Base-by-base conservation (phyloP, 92 coral and sea anemone genomes). In the Zoanthus solanderi region DNA sequence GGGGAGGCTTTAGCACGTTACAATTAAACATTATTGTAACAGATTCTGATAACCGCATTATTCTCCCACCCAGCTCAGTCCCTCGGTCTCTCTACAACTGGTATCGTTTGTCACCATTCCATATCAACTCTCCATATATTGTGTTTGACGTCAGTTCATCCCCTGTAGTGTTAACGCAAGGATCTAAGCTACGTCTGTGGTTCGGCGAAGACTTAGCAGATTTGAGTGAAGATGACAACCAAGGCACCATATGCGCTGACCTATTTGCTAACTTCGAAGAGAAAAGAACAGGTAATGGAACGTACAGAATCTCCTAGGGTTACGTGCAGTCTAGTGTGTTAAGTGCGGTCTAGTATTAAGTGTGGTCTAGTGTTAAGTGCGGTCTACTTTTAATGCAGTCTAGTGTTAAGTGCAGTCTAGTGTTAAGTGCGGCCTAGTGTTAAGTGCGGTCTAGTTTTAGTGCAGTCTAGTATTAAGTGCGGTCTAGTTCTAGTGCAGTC, bases 221-320 rank as follows among this genome's bases (percentile, higher is more conserved):
- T 31, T 4, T 6, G 2, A 0, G 18, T 9, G 83, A 78, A 78
- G 0, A 0, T 13, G 83, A 56, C 14, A 78, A 78, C 17, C 7
- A 0, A 0, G 83, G 83, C 8, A 78, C 28, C 13, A n/a, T 34
- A 30, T 78, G 83, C 54, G 83, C 18, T 5, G 83, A 78, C 54
- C 45, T 78, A 17, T 78, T 47, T 78, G 69, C 30, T 8, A 54
- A 77, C 83, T 77, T 53, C 48, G 69, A 77, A 65, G 68, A 56
- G 54, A 65, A 77, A 18, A 57, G 54, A 14, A 1, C 8, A 77
- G 68, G 83, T 77, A 77, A 77, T 7, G 63, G 0, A 57, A 7
- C 56, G 7, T 7, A 52, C 11, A 52, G 7, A 6, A 12, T 52
- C 11, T 7, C 7, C 11, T 7, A 52, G 11, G 7, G 11, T 52